Percentiles rank a stretch among this genome's conserved stretches.
phyloP scores from a whole-genome alignment of 2,113 vertebrate genomes.

The Tetrax tetrax region DNA sequence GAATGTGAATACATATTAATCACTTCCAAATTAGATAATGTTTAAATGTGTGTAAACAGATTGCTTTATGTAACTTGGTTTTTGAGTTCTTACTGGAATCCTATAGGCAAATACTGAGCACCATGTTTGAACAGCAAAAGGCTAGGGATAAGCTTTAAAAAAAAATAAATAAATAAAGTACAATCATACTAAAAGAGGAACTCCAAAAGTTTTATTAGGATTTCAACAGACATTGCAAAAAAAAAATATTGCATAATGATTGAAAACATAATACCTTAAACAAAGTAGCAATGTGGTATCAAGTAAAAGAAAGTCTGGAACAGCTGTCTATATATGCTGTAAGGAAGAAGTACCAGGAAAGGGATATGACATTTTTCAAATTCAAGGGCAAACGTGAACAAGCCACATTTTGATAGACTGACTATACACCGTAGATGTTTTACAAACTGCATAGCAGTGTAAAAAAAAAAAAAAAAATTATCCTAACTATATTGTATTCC shows the following conservation, averaged over 20 bases:
- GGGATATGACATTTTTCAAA: slow-evolving; percentile 37
- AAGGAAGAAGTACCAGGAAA: slow-evolving; percentile 59
- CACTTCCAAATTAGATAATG: neutral
- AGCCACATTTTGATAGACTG: slow-evolving; percentile 50
- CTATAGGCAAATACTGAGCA: neutral
- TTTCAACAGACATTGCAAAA: slow-evolving; percentile 74
- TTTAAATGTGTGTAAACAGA: neutral
- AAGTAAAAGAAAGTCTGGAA: slow-evolving; percentile 69
- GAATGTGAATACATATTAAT: neutral
- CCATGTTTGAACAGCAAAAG: neutral
- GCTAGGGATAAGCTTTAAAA: neutral
- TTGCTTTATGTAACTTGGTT: neutral
- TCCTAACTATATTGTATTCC: slow-evolving; percentile 62
- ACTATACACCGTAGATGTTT: slow-evolving; percentile 32
- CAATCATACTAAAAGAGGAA: slow-evolving; percentile 62
- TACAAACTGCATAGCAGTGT: slow-evolving; percentile 71
- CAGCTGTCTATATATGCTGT: slow-evolving; percentile 57
- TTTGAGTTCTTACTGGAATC: neutral
- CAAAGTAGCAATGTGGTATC: slow-evolving; percentile 68
- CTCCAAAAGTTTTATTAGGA: slow-evolving; percentile 75
- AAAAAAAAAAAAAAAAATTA: slow-evolving; percentile 41
- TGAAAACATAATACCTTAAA: slow-evolving; percentile 72
- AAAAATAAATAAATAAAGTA: neutral
- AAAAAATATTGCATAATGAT: slow-evolving; percentile 69
- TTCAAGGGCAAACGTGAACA: slow-evolving; percentile 48